Conservation (phyloP, 2,113 vertebrate genomes). For the Sapayoa aenigma region DNA sequence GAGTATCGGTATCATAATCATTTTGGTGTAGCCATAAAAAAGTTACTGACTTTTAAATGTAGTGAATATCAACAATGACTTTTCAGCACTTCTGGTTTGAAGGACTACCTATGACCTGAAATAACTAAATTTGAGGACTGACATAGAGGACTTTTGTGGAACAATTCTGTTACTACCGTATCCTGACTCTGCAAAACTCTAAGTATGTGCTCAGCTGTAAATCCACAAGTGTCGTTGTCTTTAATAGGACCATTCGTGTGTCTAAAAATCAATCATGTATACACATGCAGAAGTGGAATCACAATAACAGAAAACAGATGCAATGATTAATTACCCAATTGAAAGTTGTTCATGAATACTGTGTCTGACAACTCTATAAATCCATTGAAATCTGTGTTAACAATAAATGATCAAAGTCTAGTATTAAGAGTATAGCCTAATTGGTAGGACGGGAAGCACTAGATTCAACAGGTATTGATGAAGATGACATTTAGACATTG, state of each 20-base stretch:
- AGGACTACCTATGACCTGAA: not conserved
- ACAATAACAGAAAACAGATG: constrained; percentile 53
- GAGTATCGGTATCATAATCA: not conserved
- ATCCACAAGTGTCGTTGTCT: not conserved
- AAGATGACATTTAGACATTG: not conserved
- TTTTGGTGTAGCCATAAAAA: not conserved
- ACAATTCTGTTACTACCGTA: not conserved
- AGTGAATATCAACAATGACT: not conserved
- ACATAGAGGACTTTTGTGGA: not conserved
- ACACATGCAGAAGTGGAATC: constrained; percentile 40
- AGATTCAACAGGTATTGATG: not conserved
- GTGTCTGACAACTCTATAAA: constrained; percentile 42
- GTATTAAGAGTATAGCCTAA: not conserved
- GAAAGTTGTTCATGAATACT: constrained; percentile 15
- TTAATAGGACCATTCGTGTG: constrained; percentile 29
- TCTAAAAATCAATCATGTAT: constrained; percentile 55
- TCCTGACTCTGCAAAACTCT: not conserved
- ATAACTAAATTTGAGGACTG: not conserved
- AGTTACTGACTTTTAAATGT: not conserved
- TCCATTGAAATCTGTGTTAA: constrained; percentile 12
- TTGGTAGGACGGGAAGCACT: not conserved
- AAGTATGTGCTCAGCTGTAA: not conserved
- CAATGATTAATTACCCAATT: constrained; percentile 46
- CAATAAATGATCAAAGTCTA: constrained; percentile 13
- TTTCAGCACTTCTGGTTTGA: not conserved